Evolutionary conservation across 2,888 invertebrate genomes (phyloP), one percentile per base, ranked within the genome.

Genomic region (Tetropium fuscum): DNA sequence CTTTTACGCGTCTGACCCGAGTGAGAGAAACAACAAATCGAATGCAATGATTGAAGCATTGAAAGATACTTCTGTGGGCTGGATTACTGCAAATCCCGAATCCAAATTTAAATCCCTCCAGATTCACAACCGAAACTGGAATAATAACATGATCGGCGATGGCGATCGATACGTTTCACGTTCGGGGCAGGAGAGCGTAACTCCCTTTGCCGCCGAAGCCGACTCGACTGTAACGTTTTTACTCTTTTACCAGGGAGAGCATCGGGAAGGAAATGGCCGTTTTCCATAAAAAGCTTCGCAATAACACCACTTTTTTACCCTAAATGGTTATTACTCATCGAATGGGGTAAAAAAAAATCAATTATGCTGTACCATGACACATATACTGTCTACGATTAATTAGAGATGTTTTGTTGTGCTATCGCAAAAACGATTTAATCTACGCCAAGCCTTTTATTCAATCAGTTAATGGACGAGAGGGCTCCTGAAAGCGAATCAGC

Each of bases 381-480:
- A 8, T 27, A 10, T 3, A 27, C 2, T 5, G 10, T 27, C 8
- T n/a, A n/a, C 27, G 27, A 10, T 3, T 10, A 11, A 11, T 32
- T n/a, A 2, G 11, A 11, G 8, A n/a, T 11, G 5, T 32, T 10
- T 13, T 36, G 36, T 16, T 5, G 16, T 15, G 16, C 16, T 1
- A 15, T 15, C 16, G 1, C 36, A n/a, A 5, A 34, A 8, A 5
- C 38, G 60, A 68, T 69, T 71, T 73, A 75, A 75, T 75, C 72
- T 66, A 63, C 66, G 68, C 66, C 70, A 71, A 74, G 73, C 68
- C 70, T 66, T 73, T 72, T 68, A 70, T 71, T 73, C 74, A 76
- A 76, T 76, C 74, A 72, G 72, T 74, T 76, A 76, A 76, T 76
- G 76, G 76, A 75, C 20, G 22, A 22, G 40, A 55, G 58, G 38